These are phyloP conservation scores for Blera fallax DNA, from an alignment of 2,888 invertebrate genomes.

Conservation along the genomic window DNA sequence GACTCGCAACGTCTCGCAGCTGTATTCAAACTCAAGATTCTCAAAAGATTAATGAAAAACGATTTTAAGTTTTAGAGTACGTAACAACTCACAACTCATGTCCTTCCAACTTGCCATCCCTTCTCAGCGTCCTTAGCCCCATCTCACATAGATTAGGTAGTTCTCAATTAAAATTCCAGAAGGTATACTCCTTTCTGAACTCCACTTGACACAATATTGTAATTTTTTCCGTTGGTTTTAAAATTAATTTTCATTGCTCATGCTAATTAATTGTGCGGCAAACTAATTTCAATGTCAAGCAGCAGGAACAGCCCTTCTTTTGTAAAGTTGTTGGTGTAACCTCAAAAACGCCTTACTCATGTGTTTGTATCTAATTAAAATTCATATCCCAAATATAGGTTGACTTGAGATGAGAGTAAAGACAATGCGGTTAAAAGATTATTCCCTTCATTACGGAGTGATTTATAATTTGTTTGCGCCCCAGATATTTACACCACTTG, in stretches of 20 bases:
- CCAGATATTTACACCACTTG: conserved; percentile 55
- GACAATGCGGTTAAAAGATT: conserved; percentile 40
- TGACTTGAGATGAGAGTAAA: not conserved
- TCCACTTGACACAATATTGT: not conserved
- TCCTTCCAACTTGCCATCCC: too few species aligned
- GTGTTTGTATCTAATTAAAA: conserved; percentile 28
- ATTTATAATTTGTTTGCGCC: conserved; percentile 55
- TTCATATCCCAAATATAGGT: conserved; percentile 22
- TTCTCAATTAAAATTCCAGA: not conserved
- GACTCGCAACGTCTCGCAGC: too few species aligned
- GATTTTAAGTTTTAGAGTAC: too few species aligned
- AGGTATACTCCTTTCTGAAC: not conserved
- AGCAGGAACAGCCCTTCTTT: not conserved
- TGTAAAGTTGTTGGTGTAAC: conserved; percentile 9
- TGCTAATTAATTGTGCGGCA: conserved; percentile 32
- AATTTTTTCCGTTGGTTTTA: not conserved
- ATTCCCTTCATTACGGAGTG: conserved; percentile 41
- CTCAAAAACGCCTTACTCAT: not conserved
- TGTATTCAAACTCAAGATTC: too few species aligned
- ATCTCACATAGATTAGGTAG: too few species aligned
- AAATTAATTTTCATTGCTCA: conserved; percentile 31
- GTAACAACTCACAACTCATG: too few species aligned
- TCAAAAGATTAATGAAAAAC: too few species aligned
- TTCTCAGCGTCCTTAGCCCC: too few species aligned
- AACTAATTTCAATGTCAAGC: conserved; percentile 28